Evolutionary conservation across 2,797 vertebrate species (phyloP).

Genomic region (Furcifer pardalis): DNA sequence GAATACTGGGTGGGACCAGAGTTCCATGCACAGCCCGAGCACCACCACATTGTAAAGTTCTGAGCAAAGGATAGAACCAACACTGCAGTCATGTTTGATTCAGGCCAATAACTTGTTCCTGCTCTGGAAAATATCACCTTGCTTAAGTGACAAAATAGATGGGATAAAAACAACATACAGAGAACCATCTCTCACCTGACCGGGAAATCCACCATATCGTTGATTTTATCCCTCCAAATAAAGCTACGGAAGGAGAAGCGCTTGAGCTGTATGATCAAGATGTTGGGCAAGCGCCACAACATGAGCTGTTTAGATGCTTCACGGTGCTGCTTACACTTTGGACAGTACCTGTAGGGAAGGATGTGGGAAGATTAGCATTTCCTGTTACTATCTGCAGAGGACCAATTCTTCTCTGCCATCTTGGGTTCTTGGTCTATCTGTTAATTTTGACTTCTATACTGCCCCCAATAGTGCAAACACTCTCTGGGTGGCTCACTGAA

Average conservation of each 20-base stretch:
- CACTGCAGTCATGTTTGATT: not conserved
- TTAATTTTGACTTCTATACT: too few relatives aligned
- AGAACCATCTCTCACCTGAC: conserved; percentile 83
- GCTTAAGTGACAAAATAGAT: not conserved
- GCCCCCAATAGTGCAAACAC: too few relatives aligned
- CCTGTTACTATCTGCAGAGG: not conserved
- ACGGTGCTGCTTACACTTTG: conserved; percentile 96
- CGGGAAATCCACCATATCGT: conserved; percentile 98
- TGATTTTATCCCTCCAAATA: conserved; percentile 99
- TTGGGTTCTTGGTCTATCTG: too few relatives aligned
- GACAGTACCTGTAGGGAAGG: conserved; percentile 88
- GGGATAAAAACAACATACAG: not conserved
- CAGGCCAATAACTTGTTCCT: not conserved
- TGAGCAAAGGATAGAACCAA: not conserved
- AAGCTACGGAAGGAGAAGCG: conserved; percentile 99
- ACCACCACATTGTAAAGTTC: too few relatives aligned
- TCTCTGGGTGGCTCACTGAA: too few relatives aligned
- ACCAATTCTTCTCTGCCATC: not conserved
- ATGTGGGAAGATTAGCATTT: not conserved
- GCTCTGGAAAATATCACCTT: not conserved
- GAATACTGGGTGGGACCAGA: not conserved
- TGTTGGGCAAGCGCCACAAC: conserved; percentile 94
- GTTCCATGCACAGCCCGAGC: not conserved
- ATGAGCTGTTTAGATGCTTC: conserved; percentile 97
- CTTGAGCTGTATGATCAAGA: conserved; percentile 98